Conservation (phyloP, 2,113 vertebrate genomes). For the Pogona vitticeps region DNA sequence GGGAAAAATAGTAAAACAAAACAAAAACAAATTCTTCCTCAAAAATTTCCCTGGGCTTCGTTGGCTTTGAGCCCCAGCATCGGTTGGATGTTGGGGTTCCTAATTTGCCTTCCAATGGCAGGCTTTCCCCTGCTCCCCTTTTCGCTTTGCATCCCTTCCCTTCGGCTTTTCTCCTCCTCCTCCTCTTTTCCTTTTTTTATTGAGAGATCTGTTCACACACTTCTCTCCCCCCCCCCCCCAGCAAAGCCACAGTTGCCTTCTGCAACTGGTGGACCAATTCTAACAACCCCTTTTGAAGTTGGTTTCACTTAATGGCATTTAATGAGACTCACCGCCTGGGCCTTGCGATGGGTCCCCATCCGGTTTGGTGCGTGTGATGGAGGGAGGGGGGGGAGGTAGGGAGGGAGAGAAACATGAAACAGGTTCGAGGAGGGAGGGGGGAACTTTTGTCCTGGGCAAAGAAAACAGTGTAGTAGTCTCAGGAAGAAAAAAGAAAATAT, state of each 20-base stretch:
- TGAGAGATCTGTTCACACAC: neutral
- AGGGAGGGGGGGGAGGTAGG: neutral
- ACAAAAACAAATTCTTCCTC: constrained; percentile 44
- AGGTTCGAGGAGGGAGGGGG: neutral
- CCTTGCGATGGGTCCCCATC: neutral
- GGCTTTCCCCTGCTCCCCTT: no score
- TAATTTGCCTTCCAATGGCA: no score
- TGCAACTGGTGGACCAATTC: neutral
- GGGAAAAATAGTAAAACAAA: no score
- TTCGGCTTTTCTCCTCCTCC: no score
- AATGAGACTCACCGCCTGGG: neutral
- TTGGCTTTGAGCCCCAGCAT: constrained; percentile 69
- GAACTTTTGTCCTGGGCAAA: neutral
- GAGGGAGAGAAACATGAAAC: neutral
- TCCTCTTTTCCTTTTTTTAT: no score
- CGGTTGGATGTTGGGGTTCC: constrained; percentile 48
- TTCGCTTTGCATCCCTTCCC: neutral
- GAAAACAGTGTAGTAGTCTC: neutral
- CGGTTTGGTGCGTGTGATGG: neutral
- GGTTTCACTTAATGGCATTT: constrained; percentile 20
- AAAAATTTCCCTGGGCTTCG: constrained; percentile 62
- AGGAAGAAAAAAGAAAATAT: neutral
- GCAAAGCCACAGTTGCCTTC: neutral
- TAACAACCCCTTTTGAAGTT: constrained; percentile 44
- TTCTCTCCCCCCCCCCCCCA: neutral